Base-by-base conservation (phyloP, 2,888 invertebrate genomes). In the Drosophila robusta region DNA sequence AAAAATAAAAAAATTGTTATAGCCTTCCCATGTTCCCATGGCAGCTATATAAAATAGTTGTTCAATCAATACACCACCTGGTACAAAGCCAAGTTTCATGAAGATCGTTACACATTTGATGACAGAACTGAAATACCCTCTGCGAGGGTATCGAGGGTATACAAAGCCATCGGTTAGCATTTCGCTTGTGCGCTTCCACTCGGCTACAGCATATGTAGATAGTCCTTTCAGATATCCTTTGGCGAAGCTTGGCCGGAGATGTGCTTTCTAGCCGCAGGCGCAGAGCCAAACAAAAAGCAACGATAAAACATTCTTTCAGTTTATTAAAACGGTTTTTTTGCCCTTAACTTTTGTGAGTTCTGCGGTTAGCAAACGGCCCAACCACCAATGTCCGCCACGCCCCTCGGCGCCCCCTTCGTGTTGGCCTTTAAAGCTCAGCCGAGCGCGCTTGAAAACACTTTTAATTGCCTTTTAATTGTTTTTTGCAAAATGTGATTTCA, bases 381-480 rank as follows among this genome's bases (percentile, higher is more conserved):
- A 32, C 38, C 39, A 3, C 2, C 2, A 12, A 6, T 8, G 32
- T 3, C 12, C 26, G 41, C 6, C 5, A 9, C 8, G n/a, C 7
- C 26, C 7, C 29, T 1, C 6, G 9, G 7, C 26, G 11, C n/a
- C 39, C 39, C 39, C 36, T 11, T 11, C 11, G 5, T 11, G 12
- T 36, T 67, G 16, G 45, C 57, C 45, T 72, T 77, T 72, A 67
- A 70, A 74, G 68, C 81, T 68, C 58, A 67, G 34, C 67, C 58
- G 58, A 58, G 68, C 68, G 57, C 47, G 46, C 61, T 61, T 56
- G 62, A 68, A 89, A 89, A 66, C 69, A 70, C 82, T 77, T 86
- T 88, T 87, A 87, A 87, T 87, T 89, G 89, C 73, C 75, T 88
- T 89, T 90, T 87, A 87, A 87, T 87, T 87, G 87, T 90, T 90